Base-by-base conservation (phyloP, 2,888 invertebrate genomes). In the Tromatobia lineatoria region DNA sequence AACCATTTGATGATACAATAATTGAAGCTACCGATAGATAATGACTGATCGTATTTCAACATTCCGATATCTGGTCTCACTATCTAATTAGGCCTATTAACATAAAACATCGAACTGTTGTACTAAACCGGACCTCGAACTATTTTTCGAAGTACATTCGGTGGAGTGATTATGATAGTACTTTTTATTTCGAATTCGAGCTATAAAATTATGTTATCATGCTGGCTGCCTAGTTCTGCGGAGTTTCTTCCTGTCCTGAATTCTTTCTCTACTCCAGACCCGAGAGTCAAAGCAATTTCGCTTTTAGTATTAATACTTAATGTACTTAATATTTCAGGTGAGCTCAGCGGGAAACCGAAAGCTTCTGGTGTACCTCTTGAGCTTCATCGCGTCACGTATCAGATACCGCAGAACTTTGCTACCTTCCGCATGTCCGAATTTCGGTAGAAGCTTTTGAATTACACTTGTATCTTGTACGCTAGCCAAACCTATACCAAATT, bases 251-350 rank as follows among this genome's bases (percentile, higher is more conserved):
- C 25, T 20, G 61, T 15, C 25, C 66, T 64, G 45, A 29, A 54
- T 54, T 73, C 73, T 29, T 42, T 45, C 45, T 64, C 64, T 38
- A 20, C 13, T 54, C 38, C 75, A 52, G 20, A 25, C 57, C 15
- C 20, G 25, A 64, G 79, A 69, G 73, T 71, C 79, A 76, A 83
- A 85, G 82, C 80, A 80, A 85, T 87, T 87, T 71, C 59, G 71
- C 73, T 82, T 82, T 78, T 67, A 76, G 80, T 75, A 78, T 87
- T 69, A 83, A 87, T 87, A 87, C 80, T 87, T 86, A 79, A 87
- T 87, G 77, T 34, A 20, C 34, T 87, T 82, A 87, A 87, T 85
- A 85, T 85, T 85, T 80, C 64, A 86, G 59, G 29, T 13, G 54
- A 70, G 67, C 73, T 45, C 59, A 34, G 47, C 69, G 67, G 73